A percentile compares a stretch with the other conserved stretches of the same genome.
Conservation (phyloP, 2,888 invertebrate species). For the Plebejus melissa region DNA sequence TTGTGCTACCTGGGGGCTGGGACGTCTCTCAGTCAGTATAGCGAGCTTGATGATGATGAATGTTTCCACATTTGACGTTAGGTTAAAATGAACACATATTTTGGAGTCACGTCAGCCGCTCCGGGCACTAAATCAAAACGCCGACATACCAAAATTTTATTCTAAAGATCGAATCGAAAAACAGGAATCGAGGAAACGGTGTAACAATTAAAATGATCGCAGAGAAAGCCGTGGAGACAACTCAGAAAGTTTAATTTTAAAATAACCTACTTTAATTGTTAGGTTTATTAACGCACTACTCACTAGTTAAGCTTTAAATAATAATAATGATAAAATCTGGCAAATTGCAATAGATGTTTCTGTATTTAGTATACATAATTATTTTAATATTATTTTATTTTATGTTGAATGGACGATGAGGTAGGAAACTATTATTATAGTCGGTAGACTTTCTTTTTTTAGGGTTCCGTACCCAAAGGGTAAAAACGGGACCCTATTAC, state of each 20-base stretch:
- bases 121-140: conserved; percentile 57
- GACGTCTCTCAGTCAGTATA: too few species aligned
- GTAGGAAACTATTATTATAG: too few species aligned
- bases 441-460: too few species aligned
- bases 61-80: conserved; percentile 8
- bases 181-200: conserved; percentile 62
- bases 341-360: too few species aligned
- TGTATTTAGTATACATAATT: too few species aligned
- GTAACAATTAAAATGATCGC: conserved; percentile 68
- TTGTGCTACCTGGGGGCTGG: too few species aligned
- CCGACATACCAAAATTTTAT: conserved; percentile 53
- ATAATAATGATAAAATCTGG: too few species aligned
- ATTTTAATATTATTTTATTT: too few species aligned
- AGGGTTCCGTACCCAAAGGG: too few species aligned
- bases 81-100: conserved; percentile 20
- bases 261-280: too few species aligned
- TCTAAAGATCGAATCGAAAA: conserved; percentile 63
- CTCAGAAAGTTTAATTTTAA: background rate
- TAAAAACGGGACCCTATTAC: too few species aligned
- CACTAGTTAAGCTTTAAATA: background rate
- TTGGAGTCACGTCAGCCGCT: conserved; percentile 42
- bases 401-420: too few species aligned
- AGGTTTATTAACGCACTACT: background rate
- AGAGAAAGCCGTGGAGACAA: conserved; percentile 42
- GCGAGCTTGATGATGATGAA: background rate